Evolutionary conservation across 2,113 vertebrate genomes (phyloP), one percentile per base, ranked within the genome.

Genomic region (Sylvia atricapilla): DNA sequence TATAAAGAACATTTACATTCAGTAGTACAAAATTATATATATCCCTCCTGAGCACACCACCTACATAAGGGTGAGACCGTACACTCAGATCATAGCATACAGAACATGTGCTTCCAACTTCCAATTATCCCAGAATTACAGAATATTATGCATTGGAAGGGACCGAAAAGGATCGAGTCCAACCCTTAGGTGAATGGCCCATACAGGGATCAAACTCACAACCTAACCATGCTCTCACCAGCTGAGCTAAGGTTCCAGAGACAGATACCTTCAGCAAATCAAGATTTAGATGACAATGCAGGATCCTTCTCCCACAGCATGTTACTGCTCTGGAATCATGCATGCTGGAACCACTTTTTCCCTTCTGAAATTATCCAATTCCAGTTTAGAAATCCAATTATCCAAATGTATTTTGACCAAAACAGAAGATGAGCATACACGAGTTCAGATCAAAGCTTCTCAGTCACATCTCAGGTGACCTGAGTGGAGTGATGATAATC

Each of bases 1-100:
- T 95, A 92, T 94, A 90, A 94, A 94, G 94, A 90, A 73, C 3
- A 5, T 66, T 95, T 85, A 90, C 67, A 88, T 77, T 90, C 56
- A 85, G 85, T 76, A 93, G 85, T 94, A 96, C 75, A 95, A 96
- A 96, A 93, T 31, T 1, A 69, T 35, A 25, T 0, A 25, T 9
- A 52, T 22, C 49, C 55, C 58, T 91, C 77, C 75, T 27, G 43
- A 90, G 44, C 58, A n/a, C 67, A 23, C 3, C 43, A 33, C 33
- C 58, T 19, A 23, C 92, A 80, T 41, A 63, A 64, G 49, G 70
- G 35, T 2, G 21, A 30, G 66, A 22, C 2, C 3, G 4, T 1
- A 39, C 3, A 1, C 46, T 60, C 55, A 41, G 35, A 33, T 27
- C 25, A 49, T 46, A 59, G 84, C 0, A 4, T 10, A 47, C 31